Percentiles rank a stretch among this genome's conserved stretches.
Conservation (phyloP, 2,797 vertebrate genomes). For the Pelobates cultripes region DNA sequence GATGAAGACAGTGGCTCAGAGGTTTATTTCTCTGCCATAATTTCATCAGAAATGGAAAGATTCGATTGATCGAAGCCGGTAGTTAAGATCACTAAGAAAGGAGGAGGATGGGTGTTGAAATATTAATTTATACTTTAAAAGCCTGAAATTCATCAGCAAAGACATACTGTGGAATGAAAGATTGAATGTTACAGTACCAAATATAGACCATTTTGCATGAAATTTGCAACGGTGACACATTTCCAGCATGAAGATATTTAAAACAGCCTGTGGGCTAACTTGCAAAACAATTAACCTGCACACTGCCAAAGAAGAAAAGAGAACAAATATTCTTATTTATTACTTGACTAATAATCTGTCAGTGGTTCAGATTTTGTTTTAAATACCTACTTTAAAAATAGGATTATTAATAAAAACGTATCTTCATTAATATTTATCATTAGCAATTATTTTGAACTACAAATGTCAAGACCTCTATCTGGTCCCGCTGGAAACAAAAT, state of each 20-base stretch:
- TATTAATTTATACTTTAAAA: conserved; percentile 52
- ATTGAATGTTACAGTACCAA: conserved; percentile 48
- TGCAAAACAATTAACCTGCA: conserved; percentile 16
- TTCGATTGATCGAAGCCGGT: conserved; percentile 30
- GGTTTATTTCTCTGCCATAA: conserved; percentile 22
- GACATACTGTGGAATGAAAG: conserved; percentile 20
- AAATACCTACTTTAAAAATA: too few species aligned
- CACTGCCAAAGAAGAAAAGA: background rate
- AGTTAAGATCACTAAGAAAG: conserved; percentile 13
- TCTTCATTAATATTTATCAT: too few species aligned
- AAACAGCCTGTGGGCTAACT: conserved; percentile 37
- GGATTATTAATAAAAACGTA: too few species aligned
- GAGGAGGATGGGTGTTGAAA: conserved; percentile 13
- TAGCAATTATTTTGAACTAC: too few species aligned
- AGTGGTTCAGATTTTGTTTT: too few species aligned
- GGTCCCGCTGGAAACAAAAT: too few species aligned
- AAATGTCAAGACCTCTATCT: too few species aligned
- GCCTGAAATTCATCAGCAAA: conserved; percentile 27
- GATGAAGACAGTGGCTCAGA: conserved; percentile 1
- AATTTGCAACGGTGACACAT: conserved; percentile 49
- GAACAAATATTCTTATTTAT: background rate
- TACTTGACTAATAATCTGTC: too few species aligned
- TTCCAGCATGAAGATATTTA: conserved; percentile 37
- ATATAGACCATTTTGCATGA: conserved; percentile 53
- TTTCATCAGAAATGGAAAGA: conserved; percentile 30